A percentile compares a stretch with the other conserved stretches of the same genome.
These are phyloP conservation scores for Tetropium fuscum DNA, from an alignment of 2,888 invertebrate genomes.

Conservation along the genomic window DNA sequence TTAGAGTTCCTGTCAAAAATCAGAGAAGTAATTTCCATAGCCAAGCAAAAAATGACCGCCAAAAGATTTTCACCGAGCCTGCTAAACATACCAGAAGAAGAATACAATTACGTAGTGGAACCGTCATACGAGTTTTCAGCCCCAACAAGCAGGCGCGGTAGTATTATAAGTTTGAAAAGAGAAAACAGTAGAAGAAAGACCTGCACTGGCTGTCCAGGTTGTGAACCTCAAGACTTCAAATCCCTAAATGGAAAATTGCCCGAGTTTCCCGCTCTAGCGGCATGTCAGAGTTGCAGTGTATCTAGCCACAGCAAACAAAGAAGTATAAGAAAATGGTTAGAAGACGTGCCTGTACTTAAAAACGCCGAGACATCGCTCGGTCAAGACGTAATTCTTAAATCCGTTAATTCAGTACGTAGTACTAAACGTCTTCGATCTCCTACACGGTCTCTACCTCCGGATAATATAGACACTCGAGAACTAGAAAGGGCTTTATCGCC, in stretches of 20 bases:
- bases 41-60: constrained; percentile 87
- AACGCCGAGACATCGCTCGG: constrained; percentile 4
- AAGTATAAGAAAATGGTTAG: constrained; percentile 82
- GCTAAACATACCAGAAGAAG: constrained; percentile 86
- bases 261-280: constrained; percentile 58
- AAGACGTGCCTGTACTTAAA: constrained; percentile 73
- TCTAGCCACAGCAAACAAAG: constrained; percentile 78
- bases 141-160: constrained; percentile 68
- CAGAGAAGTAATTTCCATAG: constrained; percentile 89
- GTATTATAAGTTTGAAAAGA: constrained; percentile 71
- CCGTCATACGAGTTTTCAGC: constrained; percentile 66
- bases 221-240: constrained; percentile 65
- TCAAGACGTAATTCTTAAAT: neutral
- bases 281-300: constrained; percentile 69
- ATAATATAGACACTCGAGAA: constrained; percentile 27
- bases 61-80: constrained; percentile 85
- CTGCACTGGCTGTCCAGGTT: constrained; percentile 78
- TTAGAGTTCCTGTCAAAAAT: constrained; percentile 90
- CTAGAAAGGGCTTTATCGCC: constrained; percentile 50
- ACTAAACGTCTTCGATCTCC: constrained; percentile 57
- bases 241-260: constrained; percentile 63
- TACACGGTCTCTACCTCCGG: constrained; percentile 57
- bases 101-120: constrained; percentile 68
- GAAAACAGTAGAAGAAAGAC: constrained; percentile 72
- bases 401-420: constrained; percentile 17